phyloP scores from a whole-genome alignment of 1,140 invertebrate species.

The Monochamus saltuarius region DNA sequence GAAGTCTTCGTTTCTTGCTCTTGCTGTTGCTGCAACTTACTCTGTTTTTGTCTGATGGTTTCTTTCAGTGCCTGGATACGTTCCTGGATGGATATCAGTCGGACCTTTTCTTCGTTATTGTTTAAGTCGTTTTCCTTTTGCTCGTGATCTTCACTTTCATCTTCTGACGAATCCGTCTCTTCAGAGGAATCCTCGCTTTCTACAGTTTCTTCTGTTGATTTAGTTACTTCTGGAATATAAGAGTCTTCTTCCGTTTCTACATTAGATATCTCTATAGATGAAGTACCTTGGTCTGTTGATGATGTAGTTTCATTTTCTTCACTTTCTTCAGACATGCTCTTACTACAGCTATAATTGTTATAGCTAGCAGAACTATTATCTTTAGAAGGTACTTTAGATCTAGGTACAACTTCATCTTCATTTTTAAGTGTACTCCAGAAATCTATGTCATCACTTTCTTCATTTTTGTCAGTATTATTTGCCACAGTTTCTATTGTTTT shows the following conservation, averaged over 20 bases:
- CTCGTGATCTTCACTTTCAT: conserved; percentile 26
- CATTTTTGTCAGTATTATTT: conserved; percentile 6
- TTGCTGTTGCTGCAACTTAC: conserved; percentile 25
- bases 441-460: conserved; percentile 17
- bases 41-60: conserved; percentile 33
- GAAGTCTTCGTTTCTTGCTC: conserved; percentile 44
- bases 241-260: too few relatives aligned
- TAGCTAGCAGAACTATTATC: conserved; percentile 38
- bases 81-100: conserved; percentile 42
- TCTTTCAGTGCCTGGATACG: conserved; percentile 44
- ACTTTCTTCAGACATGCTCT: conserved; percentile 17
- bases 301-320: conserved; percentile 2
- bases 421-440: conserved; percentile 40
- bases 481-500: conserved; percentile 5
- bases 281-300: too few relatives aligned
- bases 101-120: conserved; percentile 24
- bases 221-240: too few relatives aligned
- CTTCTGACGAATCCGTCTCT: conserved; percentile 28
- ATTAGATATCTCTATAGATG: too few relatives aligned
- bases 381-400: too few relatives aligned
- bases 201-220: background rate
- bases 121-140: conserved; percentile 17
- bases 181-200: conserved; percentile 23
- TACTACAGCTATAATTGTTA: conserved; percentile 37
- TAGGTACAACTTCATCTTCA: conserved; percentile 28